Evolutionary conservation across 2,888 invertebrate species (phyloP), one percentile per base, ranked within the genome.

Genomic region (Branchellion lobata): DNA sequence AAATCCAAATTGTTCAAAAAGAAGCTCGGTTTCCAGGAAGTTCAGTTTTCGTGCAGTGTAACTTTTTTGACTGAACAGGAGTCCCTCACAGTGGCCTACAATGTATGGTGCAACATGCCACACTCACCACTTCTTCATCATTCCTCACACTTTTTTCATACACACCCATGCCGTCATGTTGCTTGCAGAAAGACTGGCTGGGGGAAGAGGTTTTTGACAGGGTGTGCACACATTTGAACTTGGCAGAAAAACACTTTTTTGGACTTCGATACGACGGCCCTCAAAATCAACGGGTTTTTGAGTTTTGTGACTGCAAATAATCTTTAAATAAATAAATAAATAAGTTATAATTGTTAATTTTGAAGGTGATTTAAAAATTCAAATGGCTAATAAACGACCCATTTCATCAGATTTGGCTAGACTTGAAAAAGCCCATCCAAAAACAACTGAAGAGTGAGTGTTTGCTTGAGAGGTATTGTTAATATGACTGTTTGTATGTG

Each of bases 1-100:
- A 72, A 73, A 31, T 53, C 47, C 51, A 47, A 51, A 73, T 73
- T 79, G 24, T 36, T 79, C 24, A 57, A 53, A 34, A 73, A 73
- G 27, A 79, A 72, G 29, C 47, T 57, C 75, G 53, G 65, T 34
- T 86, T 86, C 80, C 84, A 85, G 78, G 86, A 86, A 78, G 85
- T 85, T 83, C 86, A 86, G 76, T 86, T 85, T 82, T 84, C 86
- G 77, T 86, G 86, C 81, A 86, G 84, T 33, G 85, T 87, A 33
- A 83, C 86, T 40, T 87, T 87, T 82, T 82, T 87, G 82, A 86
- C 86, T 82, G 86, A 86, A 82, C 85, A 85, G 24, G 86, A 87
- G 72, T 86, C 87, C 34, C 84, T 86, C 77, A 84, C 85, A 73
- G 82, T 87, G 57, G 83, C 85, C 31, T 86, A 85, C 81, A 86